Evolutionary conservation across 2,888 invertebrate genomes (phyloP), one percentile per base, ranked within the genome.

Genomic region (Tipula unca): DNA sequence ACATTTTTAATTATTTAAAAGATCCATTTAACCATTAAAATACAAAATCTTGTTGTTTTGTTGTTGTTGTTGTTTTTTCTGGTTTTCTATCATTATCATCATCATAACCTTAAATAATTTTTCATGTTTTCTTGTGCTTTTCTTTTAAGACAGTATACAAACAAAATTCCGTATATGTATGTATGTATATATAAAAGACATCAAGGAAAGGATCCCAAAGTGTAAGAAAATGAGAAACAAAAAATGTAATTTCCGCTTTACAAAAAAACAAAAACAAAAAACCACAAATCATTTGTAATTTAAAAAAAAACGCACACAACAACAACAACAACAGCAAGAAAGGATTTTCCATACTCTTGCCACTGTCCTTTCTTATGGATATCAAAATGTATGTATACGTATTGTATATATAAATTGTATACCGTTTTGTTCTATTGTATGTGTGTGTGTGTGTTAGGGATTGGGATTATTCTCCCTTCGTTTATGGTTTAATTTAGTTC

Each of bases 161-260:
- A 69, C 10, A 39, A 39, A 39, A 39, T 69, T 10, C 20, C 25
- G 10, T 69, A n/a, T n/a, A n/a, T n/a, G n/a, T n/a, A n/a, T n/a
- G n/a, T n/a, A n/a, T n/a, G n/a, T n/a, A n/a, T n/a, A n/a, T n/a
- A n/a, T 69, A 25, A 25, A 69, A 69, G 25, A 69, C 69, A 69
- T n/a, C n/a, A 10, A 17, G 48, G 48, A 48, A 3, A n/a, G n/a
- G n/a, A n/a, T n/a, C 3, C 17, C 5, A 69, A 69, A 69, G 69
- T 69, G 69, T 69, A 69, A 69, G 69, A 69, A 69, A 69, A 48
- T 48, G 48, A 5, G n/a, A 0, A 48, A 48, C n/a, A 48, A 1
- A 48, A 48, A 69, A 69, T 69, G 69, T 69, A 69, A 69, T 69
- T 69, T 69, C 69, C 69, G 69, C 25, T 69, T 69, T 69, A 69